phyloP scores from a whole-genome alignment of 2,797 vertebrate species.

The Darevskia nairensis region DNA sequence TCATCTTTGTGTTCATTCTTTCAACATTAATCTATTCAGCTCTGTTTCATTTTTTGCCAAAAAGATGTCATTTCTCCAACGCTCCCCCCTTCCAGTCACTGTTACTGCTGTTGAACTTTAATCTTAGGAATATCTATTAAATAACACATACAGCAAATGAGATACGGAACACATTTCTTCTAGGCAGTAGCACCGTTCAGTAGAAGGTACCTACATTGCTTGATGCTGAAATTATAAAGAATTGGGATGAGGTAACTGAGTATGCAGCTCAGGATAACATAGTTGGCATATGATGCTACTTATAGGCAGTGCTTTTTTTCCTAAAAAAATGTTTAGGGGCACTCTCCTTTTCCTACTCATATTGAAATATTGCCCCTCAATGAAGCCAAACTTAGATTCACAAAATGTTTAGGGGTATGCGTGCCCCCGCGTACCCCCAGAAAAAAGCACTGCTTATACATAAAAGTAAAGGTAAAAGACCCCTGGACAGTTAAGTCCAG shows the following conservation, averaged over 20 bases:
- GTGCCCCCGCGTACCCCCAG: too few species aligned
- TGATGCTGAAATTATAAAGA: neutral
- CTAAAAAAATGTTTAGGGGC: too few species aligned
- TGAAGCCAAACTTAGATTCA: too few species aligned
- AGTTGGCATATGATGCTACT: neutral
- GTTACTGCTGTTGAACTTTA: neutral
- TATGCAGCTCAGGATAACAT: neutral
- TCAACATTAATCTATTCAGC: slow-evolving; percentile 13
- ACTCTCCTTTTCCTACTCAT: too few species aligned
- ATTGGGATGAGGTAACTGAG: neutral
- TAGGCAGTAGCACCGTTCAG: neutral
- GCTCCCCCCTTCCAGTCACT: neutral
- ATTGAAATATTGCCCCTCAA: too few species aligned
- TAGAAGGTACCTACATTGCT: neutral
- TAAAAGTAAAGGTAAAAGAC: too few species aligned
- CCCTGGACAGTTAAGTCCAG: too few species aligned
- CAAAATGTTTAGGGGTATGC: too few species aligned
- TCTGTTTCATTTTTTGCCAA: slow-evolving; percentile 4
- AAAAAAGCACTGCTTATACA: too few species aligned
- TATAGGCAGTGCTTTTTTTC: too few species aligned
- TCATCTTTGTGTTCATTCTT: slow-evolving; percentile 11
- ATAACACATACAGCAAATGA: neutral
- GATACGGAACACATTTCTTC: neutral
- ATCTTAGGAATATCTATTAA: slow-evolving; percentile 6
- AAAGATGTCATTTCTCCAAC: slow-evolving; percentile 2